Conservation (phyloP, 2,113 vertebrate species). For the Deroptyus accipitrinus region DNA sequence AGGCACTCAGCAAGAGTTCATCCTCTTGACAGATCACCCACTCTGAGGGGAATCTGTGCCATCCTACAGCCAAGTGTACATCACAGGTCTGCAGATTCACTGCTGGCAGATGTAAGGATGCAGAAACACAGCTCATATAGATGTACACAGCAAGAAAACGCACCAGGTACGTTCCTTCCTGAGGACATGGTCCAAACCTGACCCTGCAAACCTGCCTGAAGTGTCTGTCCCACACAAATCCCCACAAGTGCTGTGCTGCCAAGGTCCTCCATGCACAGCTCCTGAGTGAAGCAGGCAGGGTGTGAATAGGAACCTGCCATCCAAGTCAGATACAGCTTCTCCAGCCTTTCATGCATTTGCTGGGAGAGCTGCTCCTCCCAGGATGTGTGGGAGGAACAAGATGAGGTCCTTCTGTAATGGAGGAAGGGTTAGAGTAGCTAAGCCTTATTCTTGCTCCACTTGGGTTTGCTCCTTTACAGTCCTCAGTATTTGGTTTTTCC, state of each 20-base stretch:
- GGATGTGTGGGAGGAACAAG: neutral
- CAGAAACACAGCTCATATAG: neutral
- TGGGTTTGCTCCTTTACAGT: neutral
- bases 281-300: neutral
- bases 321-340: neutral
- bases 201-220: neutral
- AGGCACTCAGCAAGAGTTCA: neutral
- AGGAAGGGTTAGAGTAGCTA: neutral
- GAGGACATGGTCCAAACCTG: neutral
- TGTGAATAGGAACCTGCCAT: neutral
- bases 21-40: neutral
- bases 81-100: neutral
- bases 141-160: neutral
- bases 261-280: neutral
- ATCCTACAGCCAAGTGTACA: neutral
- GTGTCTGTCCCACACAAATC: neutral
- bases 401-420: neutral
- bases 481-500: neutral
- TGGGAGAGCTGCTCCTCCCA: neutral
- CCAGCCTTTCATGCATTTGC: neutral
- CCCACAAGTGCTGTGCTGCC: neutral
- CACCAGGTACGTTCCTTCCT: neutral
- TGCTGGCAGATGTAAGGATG: neutral
- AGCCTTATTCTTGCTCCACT: neutral
- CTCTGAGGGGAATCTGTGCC: neutral